Evolutionary conservation across 2,113 vertebrate genomes (phyloP).

Genomic region (Nesogale talazaci): DNA sequence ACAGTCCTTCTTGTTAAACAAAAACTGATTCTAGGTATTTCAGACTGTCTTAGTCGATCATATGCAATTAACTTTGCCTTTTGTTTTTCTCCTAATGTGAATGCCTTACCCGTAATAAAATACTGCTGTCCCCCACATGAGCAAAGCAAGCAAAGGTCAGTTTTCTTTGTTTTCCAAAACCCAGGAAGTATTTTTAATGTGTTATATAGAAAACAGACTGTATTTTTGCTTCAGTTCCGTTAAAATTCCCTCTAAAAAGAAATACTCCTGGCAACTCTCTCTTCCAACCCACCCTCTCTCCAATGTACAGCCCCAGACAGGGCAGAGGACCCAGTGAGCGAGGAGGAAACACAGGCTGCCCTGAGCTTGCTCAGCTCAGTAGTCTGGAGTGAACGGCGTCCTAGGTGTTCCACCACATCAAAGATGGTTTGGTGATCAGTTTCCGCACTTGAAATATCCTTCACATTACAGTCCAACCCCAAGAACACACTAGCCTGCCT

Average conservation of each 20-base stretch:
- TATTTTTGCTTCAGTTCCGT: background rate
- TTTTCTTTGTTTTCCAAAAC: constrained; percentile 16
- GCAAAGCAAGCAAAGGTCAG: background rate
- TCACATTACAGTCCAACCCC: background rate
- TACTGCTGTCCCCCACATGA: background rate
- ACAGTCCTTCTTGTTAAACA: background rate
- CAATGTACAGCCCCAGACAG: background rate
- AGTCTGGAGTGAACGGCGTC: background rate
- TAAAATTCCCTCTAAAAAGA: constrained; percentile 24
- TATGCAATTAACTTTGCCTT: background rate
- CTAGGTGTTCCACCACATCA: background rate
- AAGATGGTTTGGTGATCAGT: background rate
- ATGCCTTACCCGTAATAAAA: constrained; percentile 17
- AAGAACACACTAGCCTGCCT: background rate
- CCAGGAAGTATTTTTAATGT: constrained; percentile 13
- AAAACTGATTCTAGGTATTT: constrained; percentile 20
- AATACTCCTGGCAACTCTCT: background rate
- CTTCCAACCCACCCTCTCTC: background rate
- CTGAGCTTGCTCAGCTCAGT: background rate
- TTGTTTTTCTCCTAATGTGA: background rate
- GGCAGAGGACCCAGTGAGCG: background rate
- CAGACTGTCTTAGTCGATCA: background rate
- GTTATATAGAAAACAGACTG: constrained; percentile 14
- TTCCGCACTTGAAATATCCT: background rate
- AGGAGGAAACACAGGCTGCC: background rate